Conservation (phyloP, 2,113 vertebrate species). For the Pluvianellus socialis region DNA sequence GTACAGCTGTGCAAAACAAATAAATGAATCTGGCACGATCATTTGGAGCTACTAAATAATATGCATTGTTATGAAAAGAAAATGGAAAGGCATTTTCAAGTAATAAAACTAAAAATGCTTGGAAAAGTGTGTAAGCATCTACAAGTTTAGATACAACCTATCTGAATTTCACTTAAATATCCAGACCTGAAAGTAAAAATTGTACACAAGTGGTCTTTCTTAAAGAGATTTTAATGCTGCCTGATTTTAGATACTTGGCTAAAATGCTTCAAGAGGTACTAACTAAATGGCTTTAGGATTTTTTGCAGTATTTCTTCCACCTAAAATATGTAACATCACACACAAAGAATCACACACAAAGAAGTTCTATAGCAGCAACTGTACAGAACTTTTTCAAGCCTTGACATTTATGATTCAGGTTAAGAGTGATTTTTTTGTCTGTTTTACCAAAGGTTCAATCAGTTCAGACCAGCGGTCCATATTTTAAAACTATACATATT, state of each 20-base stretch:
- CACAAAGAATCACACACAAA: not conserved
- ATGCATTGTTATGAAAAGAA: not conserved
- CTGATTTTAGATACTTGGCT: not conserved
- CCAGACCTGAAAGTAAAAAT: not conserved
- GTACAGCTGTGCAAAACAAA: not conserved
- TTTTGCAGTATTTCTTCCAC: not conserved
- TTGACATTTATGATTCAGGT: not conserved
- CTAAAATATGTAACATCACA: not conserved
- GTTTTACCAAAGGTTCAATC: not conserved
- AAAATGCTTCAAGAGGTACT: not conserved
- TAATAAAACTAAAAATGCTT: not conserved
- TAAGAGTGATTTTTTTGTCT: not conserved
- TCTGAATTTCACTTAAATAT: not conserved
- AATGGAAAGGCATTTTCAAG: not conserved
- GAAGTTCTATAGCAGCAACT: not conserved
- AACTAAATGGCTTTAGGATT: not conserved
- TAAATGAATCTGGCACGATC: not conserved
- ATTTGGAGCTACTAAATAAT: not conserved
- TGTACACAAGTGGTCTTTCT: not conserved
- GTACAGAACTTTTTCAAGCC: not conserved
- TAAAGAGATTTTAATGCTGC: not conserved
- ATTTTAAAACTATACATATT: not conserved
- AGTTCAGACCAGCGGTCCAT: not conserved
- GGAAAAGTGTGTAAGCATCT: not conserved
- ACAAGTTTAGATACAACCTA: not conserved